Evolutionary conservation across 2,113 vertebrate species (phyloP).

Genomic region (Capricornis sumatraensis): DNA sequence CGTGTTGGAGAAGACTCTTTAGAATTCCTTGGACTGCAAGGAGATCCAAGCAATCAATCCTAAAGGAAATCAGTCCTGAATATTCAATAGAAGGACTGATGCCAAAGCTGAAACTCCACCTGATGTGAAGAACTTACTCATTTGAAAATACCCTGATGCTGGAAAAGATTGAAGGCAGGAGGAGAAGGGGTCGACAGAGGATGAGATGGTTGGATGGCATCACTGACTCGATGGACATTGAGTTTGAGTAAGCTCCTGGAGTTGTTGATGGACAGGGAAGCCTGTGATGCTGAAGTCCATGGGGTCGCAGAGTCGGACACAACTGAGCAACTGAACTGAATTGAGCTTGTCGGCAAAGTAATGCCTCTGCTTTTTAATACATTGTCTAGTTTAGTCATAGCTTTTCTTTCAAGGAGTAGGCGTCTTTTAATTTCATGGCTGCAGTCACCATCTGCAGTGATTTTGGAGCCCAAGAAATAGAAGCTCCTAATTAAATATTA

Average conservation of each 20-base stretch:
- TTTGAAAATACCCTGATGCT: neutral
- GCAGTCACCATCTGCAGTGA: neutral
- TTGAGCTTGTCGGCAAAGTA: neutral
- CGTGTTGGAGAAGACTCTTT: neutral
- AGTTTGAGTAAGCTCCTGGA: neutral
- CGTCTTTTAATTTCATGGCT: neutral
- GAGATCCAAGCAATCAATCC: neutral
- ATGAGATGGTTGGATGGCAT: neutral
- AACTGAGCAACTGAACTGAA: neutral
- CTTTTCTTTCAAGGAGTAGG: neutral
- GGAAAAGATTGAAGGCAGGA: neutral
- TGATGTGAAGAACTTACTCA: neutral
- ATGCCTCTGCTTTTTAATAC: neutral
- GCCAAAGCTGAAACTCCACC: neutral
- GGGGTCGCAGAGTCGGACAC: accelerated
- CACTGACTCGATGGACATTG: neutral
- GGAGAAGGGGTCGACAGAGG: neutral
- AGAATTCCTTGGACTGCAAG: neutral
- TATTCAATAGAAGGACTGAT: neutral
- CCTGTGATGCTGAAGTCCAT: neutral
- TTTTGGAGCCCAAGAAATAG: neutral
- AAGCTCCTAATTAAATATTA: neutral
- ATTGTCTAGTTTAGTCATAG: neutral
- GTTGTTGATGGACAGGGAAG: neutral
- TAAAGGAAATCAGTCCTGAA: neutral